These are phyloP conservation scores for Hemicentrotus pulcherrimus DNA, from an alignment of 35 echinoderm and acorn worm species.

Conservation along the genomic window DNA sequence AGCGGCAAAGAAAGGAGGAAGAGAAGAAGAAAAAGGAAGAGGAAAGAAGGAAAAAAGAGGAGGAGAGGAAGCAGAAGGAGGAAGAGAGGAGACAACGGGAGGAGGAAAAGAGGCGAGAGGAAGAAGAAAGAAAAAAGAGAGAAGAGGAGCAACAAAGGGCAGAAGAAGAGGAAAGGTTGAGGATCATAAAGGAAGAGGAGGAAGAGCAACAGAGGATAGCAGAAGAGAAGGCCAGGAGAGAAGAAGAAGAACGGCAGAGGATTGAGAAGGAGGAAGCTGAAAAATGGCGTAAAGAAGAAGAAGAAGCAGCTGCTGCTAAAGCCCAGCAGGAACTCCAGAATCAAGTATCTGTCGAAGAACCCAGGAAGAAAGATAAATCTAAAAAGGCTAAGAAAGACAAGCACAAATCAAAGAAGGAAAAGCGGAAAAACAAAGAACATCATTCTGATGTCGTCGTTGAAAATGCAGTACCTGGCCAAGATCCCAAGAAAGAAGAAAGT, in stretches of 20 bases:
- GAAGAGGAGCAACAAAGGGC: neutral
- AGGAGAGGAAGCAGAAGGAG: conserved; percentile 33
- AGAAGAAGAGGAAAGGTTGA: conserved; percentile 47
- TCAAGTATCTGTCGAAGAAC: conserved; percentile 17
- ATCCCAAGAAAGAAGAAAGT: conserved; percentile 34
- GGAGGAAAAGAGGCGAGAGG: conserved; percentile 2
- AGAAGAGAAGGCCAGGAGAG: conserved; percentile 35
- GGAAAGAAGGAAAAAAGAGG: conserved; percentile 31
- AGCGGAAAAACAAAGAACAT: conserved; percentile 29
- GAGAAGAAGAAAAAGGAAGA: conserved; percentile 48
- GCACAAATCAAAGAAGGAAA: conserved; percentile 45
- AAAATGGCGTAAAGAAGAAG: conserved; percentile 11
- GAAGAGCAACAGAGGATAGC: conserved; percentile 25
- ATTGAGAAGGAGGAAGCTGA: conserved; percentile 45
- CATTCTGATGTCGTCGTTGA: neutral
- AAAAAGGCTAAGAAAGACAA: conserved; percentile 56
- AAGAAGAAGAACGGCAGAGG: conserved; percentile 31
- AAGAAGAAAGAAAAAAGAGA: conserved; percentile 39
- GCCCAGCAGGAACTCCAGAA: neutral
- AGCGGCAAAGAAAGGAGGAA: conserved; percentile 37
- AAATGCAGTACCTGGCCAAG: neutral
- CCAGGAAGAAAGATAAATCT: conserved; percentile 60
- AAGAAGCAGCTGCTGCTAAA: conserved; percentile 30
- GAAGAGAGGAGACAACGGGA: conserved; percentile 31
- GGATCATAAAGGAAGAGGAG: conserved; percentile 40